A percentile compares a stretch with the other conserved stretches of the same genome.
phyloP scores from a whole-genome alignment of 2,888 invertebrate genomes.

The Desoria tigrina region DNA sequence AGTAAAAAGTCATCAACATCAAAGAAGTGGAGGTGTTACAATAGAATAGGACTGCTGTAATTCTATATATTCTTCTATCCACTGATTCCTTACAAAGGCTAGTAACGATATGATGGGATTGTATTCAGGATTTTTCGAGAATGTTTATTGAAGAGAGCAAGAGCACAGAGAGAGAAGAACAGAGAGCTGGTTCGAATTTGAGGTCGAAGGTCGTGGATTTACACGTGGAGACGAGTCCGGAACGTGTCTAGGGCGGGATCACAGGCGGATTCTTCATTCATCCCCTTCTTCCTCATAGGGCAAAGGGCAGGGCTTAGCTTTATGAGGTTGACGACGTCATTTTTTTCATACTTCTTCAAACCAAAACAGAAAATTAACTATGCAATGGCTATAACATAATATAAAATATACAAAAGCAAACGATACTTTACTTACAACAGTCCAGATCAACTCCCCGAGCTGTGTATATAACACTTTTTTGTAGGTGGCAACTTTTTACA shows the following conservation, averaged over 20 bases:
- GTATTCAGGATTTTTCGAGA: too few relatives aligned
- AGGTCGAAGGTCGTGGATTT: slow-evolving; percentile 52
- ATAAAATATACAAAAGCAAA: background rate
- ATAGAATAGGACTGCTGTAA: too few relatives aligned
- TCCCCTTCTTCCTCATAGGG: slow-evolving; percentile 32
- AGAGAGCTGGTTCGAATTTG: slow-evolving; percentile 49
- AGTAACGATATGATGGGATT: too few relatives aligned
- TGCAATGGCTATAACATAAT: background rate
- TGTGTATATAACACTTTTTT: too few relatives aligned
- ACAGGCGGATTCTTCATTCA: slow-evolving; percentile 41
- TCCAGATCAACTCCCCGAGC: too few relatives aligned
- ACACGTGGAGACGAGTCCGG: slow-evolving; percentile 48
- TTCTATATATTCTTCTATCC: too few relatives aligned
- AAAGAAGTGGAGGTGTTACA: too few relatives aligned
- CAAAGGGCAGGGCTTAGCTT: slow-evolving; percentile 35
- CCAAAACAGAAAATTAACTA: slow-evolving; percentile 16
- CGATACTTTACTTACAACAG: too few relatives aligned
- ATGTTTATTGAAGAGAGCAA: slow-evolving; percentile 29
- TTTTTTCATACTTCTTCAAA: slow-evolving; percentile 3
- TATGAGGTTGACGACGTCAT: slow-evolving; percentile 25
- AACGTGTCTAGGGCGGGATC: slow-evolving; percentile 47
- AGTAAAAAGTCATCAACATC: too few relatives aligned
- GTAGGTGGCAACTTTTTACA: too few relatives aligned
- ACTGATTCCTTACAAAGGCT: too few relatives aligned
- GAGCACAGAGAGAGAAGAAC: too few relatives aligned